Evolutionary conservation across 1,140 invertebrate genomes (phyloP), one percentile per base, ranked within the genome.

Genomic region (Phthorimaea operculella): DNA sequence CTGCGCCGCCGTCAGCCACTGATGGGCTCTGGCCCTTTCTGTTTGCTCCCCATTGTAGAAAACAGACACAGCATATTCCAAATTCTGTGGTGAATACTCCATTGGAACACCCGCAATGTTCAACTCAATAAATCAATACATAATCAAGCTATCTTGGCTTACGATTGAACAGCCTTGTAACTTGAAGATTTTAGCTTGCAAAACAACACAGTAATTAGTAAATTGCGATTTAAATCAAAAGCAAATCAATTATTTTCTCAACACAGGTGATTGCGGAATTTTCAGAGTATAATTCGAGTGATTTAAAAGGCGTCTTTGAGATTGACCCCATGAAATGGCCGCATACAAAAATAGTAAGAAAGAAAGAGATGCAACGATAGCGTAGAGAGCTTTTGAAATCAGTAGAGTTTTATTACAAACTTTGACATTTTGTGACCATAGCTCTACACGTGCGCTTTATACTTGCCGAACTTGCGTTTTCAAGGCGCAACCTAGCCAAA

Each of bases 1-100:
- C 83, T 97, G 95, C 17, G 93, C 92, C 55, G 89, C 87, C 45
- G 92, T 92, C 28, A 97, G 87, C 92, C 93, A 96, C 15, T 91
- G 86, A 77, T 97, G 94, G 59, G 92, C 91, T 60, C 94, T 90
- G 16, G 90, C 90, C 72, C 93, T 89, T 59, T 90, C 85, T 52
- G 62, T 63, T 51, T 78, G 82, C 56, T 87, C 82, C 56, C 83
- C 82, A 58, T 86, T 85, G 63, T 87, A 87, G 64, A 87, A 87
- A 21, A 87, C 81, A 51, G 82, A 84, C 12, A 87, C 84, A 2
- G 84, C 85, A 72, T 84, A 84, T 70, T 86, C 85, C 36, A 86
- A 74, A 70, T 87, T 85, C 64, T 85, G 79, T 28, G 71, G 69
- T 28, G 80, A 81, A 63, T 83, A 87, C 66, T 84, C 83, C 83